Base-by-base conservation (phyloP, 2,888 invertebrate genomes). In the Meliscaeva auricollis region DNA sequence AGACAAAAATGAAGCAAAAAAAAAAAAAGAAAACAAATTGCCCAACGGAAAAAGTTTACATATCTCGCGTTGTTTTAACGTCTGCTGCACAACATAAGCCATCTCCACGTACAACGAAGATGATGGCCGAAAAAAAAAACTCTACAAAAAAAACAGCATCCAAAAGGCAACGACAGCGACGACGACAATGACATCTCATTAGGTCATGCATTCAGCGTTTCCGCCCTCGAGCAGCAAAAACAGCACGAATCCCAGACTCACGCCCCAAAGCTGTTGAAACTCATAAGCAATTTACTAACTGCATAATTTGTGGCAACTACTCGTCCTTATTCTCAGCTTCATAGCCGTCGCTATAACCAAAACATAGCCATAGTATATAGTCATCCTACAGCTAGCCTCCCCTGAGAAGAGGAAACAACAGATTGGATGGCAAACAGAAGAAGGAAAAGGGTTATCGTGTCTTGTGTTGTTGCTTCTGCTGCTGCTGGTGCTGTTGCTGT, bases 231-330 rank as follows among this genome's bases (percentile, higher is more conserved):
- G 52, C 70, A 60, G 6, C 50, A 72, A 66, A 66, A 66, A 46
- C 58, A 79, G 52, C 69, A 56, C 32, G 54, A 69, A 50, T 64
- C 54, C 69, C 79, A 79, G 68, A 74, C 83, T 78, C 64, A 79
- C 78, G 78, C 78, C 74, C 83, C 68, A 70, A 72, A 72, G 79
- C 70, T 84, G 75, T 75, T 79, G 70, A 80, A 79, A 76, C 75
- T 79, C 75, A 80, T 72, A 75, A 84, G 75, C 75, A 75, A 83
- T 80, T 80, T 72, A 80, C 72, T 81, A 81, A 76, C 76, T 77
- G 73, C 72, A 85, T 81, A 85, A 80, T 76, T 76, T 77, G 76
- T 80, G 72, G 84, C 48, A 54, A 72, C 52, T 44, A 30, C 69
- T 60, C 80, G 81, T 80, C 76, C 76, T 76, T 81, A 76, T 75